Evolutionary conservation across 92 coral and sea anemone genomes (phyloP).

Genomic region (Phymanthus crucifer): DNA sequence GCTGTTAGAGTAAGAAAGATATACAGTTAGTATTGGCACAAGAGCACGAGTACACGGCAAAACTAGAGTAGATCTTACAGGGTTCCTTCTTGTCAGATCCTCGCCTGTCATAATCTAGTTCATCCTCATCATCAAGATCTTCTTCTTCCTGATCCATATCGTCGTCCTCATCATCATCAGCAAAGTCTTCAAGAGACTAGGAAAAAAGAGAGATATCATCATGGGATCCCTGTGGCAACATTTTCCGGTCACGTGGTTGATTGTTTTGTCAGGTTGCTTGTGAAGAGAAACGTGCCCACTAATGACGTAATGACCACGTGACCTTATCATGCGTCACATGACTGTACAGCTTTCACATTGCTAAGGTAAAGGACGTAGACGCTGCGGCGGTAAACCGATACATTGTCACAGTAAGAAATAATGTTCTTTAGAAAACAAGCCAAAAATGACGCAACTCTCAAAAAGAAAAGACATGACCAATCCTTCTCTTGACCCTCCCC

Average conservation of each 20-base stretch:
- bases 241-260: neutral
- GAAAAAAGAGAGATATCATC: neutral
- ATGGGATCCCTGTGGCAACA: neutral
- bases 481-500: no score
- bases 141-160: slow-evolving; percentile 68
- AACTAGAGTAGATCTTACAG: slow-evolving; percentile 3
- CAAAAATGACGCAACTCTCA: neutral
- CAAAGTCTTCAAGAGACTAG: slow-evolving; percentile 88
- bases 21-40: no score
- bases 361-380: neutral
- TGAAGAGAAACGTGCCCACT: no score
- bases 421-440: neutral
- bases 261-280: no score
- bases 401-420: neutral
- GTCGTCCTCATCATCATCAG: slow-evolving; percentile 87
- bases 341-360: neutral
- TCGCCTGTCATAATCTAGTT: slow-evolving; percentile 55
- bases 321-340: neutral
- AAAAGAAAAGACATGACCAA: neutral
- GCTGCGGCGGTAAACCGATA: neutral
- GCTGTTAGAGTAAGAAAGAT: slow-evolving; percentile 1
- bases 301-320: neutral
- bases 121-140: slow-evolving; percentile 71
- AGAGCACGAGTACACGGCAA: no score
- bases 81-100: slow-evolving; percentile 41